phyloP scores from a whole-genome alignment of 2,797 vertebrate species.

The Xenops minutus region DNA sequence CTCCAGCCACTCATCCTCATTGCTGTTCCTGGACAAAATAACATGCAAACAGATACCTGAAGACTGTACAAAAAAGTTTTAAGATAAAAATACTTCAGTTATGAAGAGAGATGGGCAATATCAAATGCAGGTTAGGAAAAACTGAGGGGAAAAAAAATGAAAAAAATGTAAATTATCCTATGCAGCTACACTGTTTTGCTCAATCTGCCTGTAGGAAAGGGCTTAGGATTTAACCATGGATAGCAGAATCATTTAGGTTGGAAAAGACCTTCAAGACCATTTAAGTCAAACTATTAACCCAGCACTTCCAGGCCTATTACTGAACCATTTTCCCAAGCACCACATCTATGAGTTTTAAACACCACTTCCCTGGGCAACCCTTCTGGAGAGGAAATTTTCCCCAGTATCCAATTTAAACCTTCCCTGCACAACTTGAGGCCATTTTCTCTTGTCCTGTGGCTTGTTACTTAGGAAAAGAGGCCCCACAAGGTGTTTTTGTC shows the following conservation, averaged over 20 bases:
- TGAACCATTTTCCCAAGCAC: neutral
- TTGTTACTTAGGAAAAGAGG: neutral
- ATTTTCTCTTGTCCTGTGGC: neutral
- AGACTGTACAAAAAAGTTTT: neutral
- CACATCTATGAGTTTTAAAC: neutral
- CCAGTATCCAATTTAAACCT: neutral
- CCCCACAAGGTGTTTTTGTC: neutral
- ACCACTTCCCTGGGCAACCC: neutral
- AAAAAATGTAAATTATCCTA: neutral
- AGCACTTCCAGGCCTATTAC: neutral
- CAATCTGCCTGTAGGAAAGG: neutral
- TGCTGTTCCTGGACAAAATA: neutral
- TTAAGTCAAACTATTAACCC: neutral
- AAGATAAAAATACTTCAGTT: neutral
- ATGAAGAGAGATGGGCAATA: neutral
- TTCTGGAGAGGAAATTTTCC: neutral
- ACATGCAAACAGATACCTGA: neutral
- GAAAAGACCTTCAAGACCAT: neutral
- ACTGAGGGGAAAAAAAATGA: neutral
- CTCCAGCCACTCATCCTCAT: neutral
- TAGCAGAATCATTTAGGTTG: neutral
- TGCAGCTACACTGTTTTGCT: neutral
- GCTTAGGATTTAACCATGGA: neutral
- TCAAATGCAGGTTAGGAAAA: neutral
- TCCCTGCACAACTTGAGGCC: neutral